Evolutionary conservation across 2,888 invertebrate species (phyloP), one percentile per base, ranked within the genome.

Genomic region (Poecilobothrus nobilitatus): DNA sequence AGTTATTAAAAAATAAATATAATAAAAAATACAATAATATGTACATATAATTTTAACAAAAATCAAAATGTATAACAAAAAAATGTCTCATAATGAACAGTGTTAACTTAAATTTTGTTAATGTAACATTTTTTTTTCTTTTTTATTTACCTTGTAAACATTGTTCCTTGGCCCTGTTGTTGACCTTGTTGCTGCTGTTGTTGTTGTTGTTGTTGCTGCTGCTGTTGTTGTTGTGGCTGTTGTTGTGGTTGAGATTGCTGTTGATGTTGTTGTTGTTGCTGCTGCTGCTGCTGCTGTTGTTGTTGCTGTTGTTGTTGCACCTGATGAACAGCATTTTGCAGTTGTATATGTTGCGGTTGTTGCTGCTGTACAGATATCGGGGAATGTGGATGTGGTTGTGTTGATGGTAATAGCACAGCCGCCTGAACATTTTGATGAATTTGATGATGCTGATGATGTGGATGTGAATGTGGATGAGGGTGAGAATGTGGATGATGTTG

Each of bases 91-190:
- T 37, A 37, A 37, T 4, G 2, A 10, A 10, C 37, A 37, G 37
- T 8, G 7, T 10, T 12, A 37, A 37, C 37, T 37, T 12, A 37
- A 37, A 37, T 7, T 37, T 37, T 10, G 4, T 7, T 37, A 37
- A 4, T 37, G 37, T 10, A 7, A 7, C 2, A 37, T 37, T 10
- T 37, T 37, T 37, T 37, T 37, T 37, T 37, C 12, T 37, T 37
- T 10, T 37, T 53, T 53, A 63, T 21, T 63, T 63, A 63, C 63
- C 63, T 63, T 63, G 63, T 63, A 63, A 63, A 63, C 63, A 63
- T 63, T 63, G 63, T 63, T 63, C 22, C 21, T 22, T 63, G 63
- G 9, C 22, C 22, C 22, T 63, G 63, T 22, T 63, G 63, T 63
- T 62, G 61, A 20, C 20, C n/a, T 62, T 62, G 61, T 62, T 62